Evolutionary conservation across 2,113 vertebrate species (phyloP), one percentile per base, ranked within the genome.

Genomic region (Tringa solitaria): DNA sequence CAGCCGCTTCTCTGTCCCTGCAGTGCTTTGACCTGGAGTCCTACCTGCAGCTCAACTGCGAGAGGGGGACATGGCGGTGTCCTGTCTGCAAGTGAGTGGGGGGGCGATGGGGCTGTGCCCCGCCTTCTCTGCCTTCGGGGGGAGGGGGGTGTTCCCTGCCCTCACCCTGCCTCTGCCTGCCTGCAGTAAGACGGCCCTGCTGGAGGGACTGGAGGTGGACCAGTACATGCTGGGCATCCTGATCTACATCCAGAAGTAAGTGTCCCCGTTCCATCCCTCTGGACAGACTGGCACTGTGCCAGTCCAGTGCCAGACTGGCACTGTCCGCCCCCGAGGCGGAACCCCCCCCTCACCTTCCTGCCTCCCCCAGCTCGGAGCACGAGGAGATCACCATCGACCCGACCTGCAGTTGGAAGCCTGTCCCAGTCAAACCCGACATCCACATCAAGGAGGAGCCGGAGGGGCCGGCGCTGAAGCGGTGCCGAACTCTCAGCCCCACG

Each of bases 351-450:
- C 46, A 45, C 63, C 16, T 8, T 73, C 60, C 28, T 33, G 21
- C 68, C 48, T 0, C 12, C 73, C 20, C 6, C 95, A 99, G 99
- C 88, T 99, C 99, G 0, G 99, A 99, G 93, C 99, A 99, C 0
- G 99, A 99, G 96, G 99, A 99, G 98, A 99, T 99, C 97, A 99
- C 99, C 96, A 99, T 99, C 0, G 99, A 99, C 97, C 99, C 99
- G 0, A 98, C 98, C 12, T 99, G 99, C 89, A 99, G 99, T 93
- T 99, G 99, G 99, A 99, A 99, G 91, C 99, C 99, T 0, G 99
- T 99, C 27, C 99, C 99, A 0, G 94, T 99, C 69, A 99, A 99
- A 95, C 99, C 99, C 0, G 99, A 99, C 19, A 39, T 99, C 21
- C 99, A 99, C 16, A 64, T 99, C 89, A 99, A 99, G 96, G 99